Conservation (phyloP, 2,797 vertebrate species). For the Bovichtus diacanthus region DNA sequence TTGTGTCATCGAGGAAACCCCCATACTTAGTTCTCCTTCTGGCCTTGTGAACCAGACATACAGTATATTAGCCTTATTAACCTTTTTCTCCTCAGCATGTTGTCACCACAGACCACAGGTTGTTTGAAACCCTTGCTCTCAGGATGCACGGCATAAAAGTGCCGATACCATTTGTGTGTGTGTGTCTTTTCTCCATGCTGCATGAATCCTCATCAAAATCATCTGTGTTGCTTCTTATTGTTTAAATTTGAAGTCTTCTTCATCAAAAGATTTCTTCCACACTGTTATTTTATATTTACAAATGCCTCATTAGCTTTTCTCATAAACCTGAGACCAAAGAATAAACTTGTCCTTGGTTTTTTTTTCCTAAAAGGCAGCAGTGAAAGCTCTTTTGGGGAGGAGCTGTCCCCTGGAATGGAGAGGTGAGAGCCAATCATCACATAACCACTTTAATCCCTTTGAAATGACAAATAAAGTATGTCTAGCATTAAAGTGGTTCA, state of each 20-base stretch:
- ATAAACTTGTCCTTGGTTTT: constrained; percentile 3
- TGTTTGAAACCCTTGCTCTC: too few relatives aligned
- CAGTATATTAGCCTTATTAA: too few relatives aligned
- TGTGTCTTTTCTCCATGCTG: too few relatives aligned
- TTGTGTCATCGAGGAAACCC: too few relatives aligned
- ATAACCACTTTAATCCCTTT: neutral
- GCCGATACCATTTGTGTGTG: too few relatives aligned
- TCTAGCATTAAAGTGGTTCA: neutral
- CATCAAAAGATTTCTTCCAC: neutral
- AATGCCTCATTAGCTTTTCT: neutral
- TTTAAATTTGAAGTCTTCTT: neutral
- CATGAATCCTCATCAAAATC: too few relatives aligned
- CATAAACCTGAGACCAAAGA: neutral
- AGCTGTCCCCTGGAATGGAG: constrained; percentile 91
- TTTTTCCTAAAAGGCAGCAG: constrained; percentile 89
- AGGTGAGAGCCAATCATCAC: constrained; percentile 84
- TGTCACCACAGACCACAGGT: too few relatives aligned
- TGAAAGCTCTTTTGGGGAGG: constrained; percentile 96
- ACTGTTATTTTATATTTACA: neutral
- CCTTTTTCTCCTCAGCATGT: too few relatives aligned
- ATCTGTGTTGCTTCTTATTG: too few relatives aligned
- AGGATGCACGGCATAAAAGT: too few relatives aligned
- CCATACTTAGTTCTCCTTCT: too few relatives aligned
- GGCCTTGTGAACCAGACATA: too few relatives aligned
- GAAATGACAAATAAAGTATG: neutral